These are phyloP conservation scores for Adelosebastes latens DNA, from an alignment of 2,797 vertebrate species.

Conservation along the genomic window DNA sequence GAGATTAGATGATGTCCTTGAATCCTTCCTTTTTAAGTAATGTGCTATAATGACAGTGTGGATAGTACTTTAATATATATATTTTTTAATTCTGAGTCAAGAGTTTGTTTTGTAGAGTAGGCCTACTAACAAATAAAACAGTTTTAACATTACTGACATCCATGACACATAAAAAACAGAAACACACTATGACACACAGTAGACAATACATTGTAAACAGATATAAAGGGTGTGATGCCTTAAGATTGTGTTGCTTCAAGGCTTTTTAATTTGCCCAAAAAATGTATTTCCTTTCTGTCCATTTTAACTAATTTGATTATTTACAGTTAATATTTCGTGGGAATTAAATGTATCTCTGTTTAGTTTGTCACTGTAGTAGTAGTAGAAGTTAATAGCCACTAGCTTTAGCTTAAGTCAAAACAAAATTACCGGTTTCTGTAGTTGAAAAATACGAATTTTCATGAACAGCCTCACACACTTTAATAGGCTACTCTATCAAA, in stretches of 20 bases:
- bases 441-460: too few species aligned
- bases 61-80: not conserved
- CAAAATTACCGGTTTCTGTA: too few species aligned
- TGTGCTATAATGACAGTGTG: not conserved
- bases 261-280: not conserved
- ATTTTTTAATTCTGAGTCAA: not conserved
- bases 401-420: too few species aligned
- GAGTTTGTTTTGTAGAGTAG: not conserved
- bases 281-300: not conserved
- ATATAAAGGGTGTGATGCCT: not conserved
- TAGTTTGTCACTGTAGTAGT: not conserved
- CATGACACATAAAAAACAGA: not conserved
- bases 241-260: not conserved
- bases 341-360: not conserved
- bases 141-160: not conserved
- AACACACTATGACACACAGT: not conserved
- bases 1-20: not conserved
- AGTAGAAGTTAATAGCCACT: too few species aligned
- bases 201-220: not conserved
- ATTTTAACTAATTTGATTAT: not conserved
- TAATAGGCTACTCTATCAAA: too few species aligned
- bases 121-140: not conserved
- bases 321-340: not conserved
- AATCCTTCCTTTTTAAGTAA: not conserved
- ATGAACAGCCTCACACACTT: too few species aligned